Base-by-base conservation (phyloP, 2,888 invertebrate genomes). In the Pterostichus niger region DNA sequence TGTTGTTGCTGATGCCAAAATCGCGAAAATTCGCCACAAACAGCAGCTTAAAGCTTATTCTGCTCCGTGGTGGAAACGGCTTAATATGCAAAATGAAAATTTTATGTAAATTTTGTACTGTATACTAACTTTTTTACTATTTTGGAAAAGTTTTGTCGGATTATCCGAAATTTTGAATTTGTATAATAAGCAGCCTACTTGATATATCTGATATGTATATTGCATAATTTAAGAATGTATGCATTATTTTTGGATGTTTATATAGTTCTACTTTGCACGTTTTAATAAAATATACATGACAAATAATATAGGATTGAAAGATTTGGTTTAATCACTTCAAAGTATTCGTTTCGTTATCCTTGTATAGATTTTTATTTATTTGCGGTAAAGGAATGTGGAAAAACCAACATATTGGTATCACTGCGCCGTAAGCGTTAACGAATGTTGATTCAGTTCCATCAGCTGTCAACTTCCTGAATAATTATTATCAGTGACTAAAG, bases 1-100 rank as follows among this genome's bases (percentile, higher is more conserved):
- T 40, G 56, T 83, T 10, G 80, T 83, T 83, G 73, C 80, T 7
- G 73, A 83, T 80, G 76, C 52, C 2, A 75, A 68, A 64, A 73
- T 73, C 13, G 83, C 83, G 46, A 80, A 64, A 61, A 44, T 80
- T n/a, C 73, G 73, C 33, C 83, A 83, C 61, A 83, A 80, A 80
- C 78, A 80, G 33, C 75, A 75, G 31, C 73, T 83, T 10, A 83
- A 83, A 64, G 73, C 54, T 59, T 24, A 40, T 35, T 46, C 49
- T 40, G 80, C 80, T 9, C 83, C 83, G 31, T 83, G 83, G 83
- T 83, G 83, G 83, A 83, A 83, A 35, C 71, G 59, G 49, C 79
- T 76, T 59, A 75, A 80, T 71, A 71, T 24, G 44, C 68, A 44
- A 15, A 71, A 44, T 71, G 68, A 71, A 44, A 9, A 44, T 71